phyloP scores from a whole-genome alignment of 92 coral and sea anemone genomes.

The Anthopleura xanthogrammica region DNA sequence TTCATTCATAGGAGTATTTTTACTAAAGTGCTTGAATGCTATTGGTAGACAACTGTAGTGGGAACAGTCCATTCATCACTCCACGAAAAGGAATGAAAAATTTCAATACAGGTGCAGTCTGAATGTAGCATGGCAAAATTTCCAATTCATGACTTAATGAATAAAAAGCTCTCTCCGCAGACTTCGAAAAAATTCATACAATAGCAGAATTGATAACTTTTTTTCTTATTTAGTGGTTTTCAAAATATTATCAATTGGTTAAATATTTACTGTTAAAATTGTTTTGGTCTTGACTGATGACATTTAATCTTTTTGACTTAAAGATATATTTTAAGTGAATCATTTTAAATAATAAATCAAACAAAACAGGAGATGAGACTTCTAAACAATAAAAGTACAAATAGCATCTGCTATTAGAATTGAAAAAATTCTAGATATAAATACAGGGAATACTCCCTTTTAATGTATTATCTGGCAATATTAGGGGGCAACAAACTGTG shows the following conservation, averaged over 20 bases:
- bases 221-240: constrained; percentile 6
- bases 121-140: background rate
- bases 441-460: background rate
- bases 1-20: constrained; percentile 1
- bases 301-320: background rate
- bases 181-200: background rate
- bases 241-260: background rate
- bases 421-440: background rate
- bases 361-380: constrained; percentile 10
- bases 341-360: constrained; percentile 10
- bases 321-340: constrained; percentile 3
- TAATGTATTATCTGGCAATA: background rate
- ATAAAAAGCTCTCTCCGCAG: background rate
- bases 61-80: constrained; percentile 16
- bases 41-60: constrained; percentile 19
- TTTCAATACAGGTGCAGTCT: constrained; percentile 21
- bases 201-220: background rate
- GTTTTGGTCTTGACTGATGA: constrained; percentile 5
- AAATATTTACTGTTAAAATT: background rate
- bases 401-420: background rate
- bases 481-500: background rate
- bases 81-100: constrained; percentile 8
- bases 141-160: background rate
- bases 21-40: constrained; percentile 11
- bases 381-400: background rate